Evolutionary conservation across 1,140 invertebrate species (phyloP).

Genomic region (Hetaerina americana): DNA sequence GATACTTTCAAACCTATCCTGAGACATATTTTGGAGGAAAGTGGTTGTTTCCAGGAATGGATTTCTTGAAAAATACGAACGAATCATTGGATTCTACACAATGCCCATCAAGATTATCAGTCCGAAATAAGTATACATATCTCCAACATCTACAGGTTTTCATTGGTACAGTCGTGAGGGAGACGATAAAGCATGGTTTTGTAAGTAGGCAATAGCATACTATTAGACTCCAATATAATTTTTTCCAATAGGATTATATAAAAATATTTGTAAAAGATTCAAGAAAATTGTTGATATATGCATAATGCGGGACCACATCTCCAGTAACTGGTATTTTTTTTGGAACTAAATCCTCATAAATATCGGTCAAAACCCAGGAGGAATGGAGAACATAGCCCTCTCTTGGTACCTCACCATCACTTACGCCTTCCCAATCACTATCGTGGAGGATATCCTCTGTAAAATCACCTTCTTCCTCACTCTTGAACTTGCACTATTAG

Average conservation of each 20-base stretch:
- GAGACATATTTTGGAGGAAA: background rate
- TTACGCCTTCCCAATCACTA: background rate
- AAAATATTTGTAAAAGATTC: background rate
- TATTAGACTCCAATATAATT: background rate
- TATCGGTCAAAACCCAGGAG: background rate
- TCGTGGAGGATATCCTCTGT: background rate
- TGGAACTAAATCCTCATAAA: background rate
- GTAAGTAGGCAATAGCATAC: background rate
- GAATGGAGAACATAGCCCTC: background rate
- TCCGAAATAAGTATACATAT: background rate
- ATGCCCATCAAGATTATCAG: background rate
- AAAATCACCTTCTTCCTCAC: background rate
- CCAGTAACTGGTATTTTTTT: background rate
- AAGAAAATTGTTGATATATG: background rate
- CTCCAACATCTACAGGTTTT: background rate
- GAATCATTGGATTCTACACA: background rate
- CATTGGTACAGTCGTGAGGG: background rate
- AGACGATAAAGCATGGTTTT: background rate
- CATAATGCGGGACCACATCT: background rate
- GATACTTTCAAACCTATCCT: background rate
- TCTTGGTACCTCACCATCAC: background rate
- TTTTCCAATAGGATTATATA: background rate
- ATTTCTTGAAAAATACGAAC: background rate
- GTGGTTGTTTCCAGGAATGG: background rate
- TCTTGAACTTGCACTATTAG: background rate